Percentiles rank a stretch among this genome's conserved stretches.
These are phyloP conservation scores for Drosophila recens DNA, from an alignment of 2,888 invertebrate species.

Conservation along the genomic window DNA sequence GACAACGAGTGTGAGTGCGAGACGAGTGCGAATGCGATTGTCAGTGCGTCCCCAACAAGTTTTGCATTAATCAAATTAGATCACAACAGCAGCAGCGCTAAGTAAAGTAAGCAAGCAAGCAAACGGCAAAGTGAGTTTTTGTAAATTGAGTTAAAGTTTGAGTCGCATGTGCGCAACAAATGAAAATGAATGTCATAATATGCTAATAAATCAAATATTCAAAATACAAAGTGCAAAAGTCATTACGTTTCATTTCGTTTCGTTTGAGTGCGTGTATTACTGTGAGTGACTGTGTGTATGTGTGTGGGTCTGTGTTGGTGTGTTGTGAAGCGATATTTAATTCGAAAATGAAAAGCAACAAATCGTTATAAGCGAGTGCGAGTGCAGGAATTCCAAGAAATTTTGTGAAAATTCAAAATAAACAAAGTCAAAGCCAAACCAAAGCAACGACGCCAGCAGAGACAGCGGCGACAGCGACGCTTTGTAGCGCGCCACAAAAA, in stretches of 20 bases:
- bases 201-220: constrained; percentile 63
- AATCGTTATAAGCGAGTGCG: constrained; percentile 25
- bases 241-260: constrained; percentile 24
- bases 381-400: constrained; percentile 64
- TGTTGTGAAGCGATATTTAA: constrained; percentile 38
- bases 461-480: constrained; percentile 38
- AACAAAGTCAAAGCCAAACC: constrained; percentile 57
- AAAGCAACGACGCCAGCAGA: constrained; percentile 32
- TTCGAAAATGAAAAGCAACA: constrained; percentile 41
- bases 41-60: constrained; percentile 67
- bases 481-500: constrained; percentile 62
- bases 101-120: not conserved
- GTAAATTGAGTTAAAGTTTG: constrained; percentile 46
- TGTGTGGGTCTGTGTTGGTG: constrained; percentile 19
- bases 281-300: constrained; percentile 6
- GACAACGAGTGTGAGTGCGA: constrained; percentile 36
- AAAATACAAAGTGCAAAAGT: constrained; percentile 71
- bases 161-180: constrained; percentile 24
- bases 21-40: constrained; percentile 44
- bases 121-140: constrained; percentile 57
- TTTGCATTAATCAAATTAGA: constrained; percentile 76
- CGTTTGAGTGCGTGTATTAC: constrained; percentile 13
- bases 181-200: constrained; percentile 64
- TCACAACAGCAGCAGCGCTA: constrained; percentile 49
- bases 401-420: constrained; percentile 72